Evolutionary conservation across 1,140 invertebrate genomes (phyloP), one percentile per base, ranked within the genome.

Genomic region (Drosophila micromelanica): DNA sequence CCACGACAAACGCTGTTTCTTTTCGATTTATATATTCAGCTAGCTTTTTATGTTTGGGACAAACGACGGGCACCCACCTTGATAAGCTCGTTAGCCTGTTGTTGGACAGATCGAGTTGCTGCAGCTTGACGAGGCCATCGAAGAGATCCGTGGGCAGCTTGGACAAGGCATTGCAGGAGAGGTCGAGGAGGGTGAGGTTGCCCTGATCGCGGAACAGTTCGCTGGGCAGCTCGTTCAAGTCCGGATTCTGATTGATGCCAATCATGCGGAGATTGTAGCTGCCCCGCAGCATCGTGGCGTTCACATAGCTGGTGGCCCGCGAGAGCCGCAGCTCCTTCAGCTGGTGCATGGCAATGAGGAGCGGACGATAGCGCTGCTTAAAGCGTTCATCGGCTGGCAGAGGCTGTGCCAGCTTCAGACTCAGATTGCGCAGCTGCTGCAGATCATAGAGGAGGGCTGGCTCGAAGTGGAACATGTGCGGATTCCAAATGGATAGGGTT

Each of bases 151-250:
- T 80, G 7, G 93, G 91, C 57, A 96, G 85, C 17, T 80, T 68
- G 45, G 67, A 80, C 23, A 96, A 71, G 35, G 92, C 77, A 79
- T 96, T 96, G 32, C 92, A 91, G 68, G 92, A 93, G 5, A 96
- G 78, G 78, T 94, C 92, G 23, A 96, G 76, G 11, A 90, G 84
- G 3, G 86, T 65, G 4, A 96, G 84, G 46, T 94, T 93, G 4
- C 77, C 91, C 81, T 94, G 93, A 76, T 94, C 94, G 48, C 90
- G 90, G 64, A 96, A 95, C 11, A 95, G 81, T 9, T 92, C 79
- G 27, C 92, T 90, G 11, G 94, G 94, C 6, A 96, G 70, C 42
- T 77, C 78, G 20, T 37, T 79, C 2, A 96, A 82, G 2, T 78
- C 64, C 6, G 91, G 86, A 77, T 96, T 96, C 40, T 92, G 90